These are phyloP conservation scores for Spilogale gracilis DNA, from an alignment of 2,113 vertebrate genomes.

Conservation along the genomic window DNA sequence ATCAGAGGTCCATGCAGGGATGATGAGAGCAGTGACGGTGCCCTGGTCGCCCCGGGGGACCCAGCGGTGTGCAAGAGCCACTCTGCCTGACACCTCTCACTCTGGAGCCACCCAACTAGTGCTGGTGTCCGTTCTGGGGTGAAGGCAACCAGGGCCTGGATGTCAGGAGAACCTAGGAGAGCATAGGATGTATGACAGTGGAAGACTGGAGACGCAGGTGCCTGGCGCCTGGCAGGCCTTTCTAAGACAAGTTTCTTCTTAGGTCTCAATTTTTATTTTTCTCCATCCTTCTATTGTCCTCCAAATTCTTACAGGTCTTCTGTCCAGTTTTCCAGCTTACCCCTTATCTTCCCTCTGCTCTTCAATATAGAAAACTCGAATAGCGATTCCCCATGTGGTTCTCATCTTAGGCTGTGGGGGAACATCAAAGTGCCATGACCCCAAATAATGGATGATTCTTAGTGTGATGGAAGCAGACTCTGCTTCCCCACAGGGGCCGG, in stretches of 20 bases:
- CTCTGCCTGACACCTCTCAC: fast-evolving
- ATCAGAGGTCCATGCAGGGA: fast-evolving
- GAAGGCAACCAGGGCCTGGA: background rate
- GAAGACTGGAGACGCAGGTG: too few relatives aligned
- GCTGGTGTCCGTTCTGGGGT: fast-evolving
- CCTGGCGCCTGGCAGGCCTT: fast-evolving
- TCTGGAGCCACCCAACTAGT: background rate
- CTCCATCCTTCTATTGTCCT: background rate
- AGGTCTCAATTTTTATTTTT: background rate
- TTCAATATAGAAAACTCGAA: background rate
- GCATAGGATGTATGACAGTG: background rate
- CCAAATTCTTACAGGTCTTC: background rate
- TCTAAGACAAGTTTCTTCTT: background rate
- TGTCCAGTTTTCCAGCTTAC: background rate
- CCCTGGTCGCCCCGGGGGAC: background rate
- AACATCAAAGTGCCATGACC: background rate
- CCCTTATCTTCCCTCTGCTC: background rate
- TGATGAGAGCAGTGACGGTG: background rate
- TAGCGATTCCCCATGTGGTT: background rate
- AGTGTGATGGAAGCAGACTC: background rate
- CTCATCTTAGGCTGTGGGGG: background rate
- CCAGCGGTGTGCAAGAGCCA: background rate
- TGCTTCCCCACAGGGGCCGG: background rate
- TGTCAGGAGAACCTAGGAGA: background rate
- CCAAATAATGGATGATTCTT: background rate